Evolutionary conservation across 2,797 vertebrate species (phyloP).

Genomic region (Lithobates pipiens): DNA sequence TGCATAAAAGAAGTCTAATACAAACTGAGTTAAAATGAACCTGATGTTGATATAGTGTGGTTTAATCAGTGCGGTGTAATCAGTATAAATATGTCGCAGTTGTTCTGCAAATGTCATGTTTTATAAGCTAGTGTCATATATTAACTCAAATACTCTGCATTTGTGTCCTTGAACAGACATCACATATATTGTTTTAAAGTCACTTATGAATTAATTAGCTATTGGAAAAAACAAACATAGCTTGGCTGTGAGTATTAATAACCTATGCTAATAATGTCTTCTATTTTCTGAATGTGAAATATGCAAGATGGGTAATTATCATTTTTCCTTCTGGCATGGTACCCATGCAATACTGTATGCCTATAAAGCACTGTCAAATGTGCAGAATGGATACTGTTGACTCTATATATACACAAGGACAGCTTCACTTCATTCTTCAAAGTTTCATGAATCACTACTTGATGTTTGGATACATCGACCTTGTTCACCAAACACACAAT

Average conservation of each 20-base stretch:
- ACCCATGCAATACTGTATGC: neutral
- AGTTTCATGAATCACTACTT: neutral
- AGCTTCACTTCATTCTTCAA: neutral
- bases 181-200: neutral
- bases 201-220: conserved; percentile 10
- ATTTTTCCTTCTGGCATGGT: neutral
- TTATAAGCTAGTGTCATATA: conserved; percentile 25
- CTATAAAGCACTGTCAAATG: neutral
- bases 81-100: conserved; percentile 21
- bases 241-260: neutral
- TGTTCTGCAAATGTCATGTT: conserved; percentile 31
- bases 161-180: conserved; percentile 13
- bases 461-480: neutral
- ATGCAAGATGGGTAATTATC: neutral
- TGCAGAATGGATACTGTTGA: no score
- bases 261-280: neutral
- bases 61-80: conserved; percentile 15
- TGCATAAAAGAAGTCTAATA: conserved; percentile 23
- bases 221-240: neutral
- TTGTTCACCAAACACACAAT: neutral
- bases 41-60: conserved; percentile 31
- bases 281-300: neutral
- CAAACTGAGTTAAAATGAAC: conserved; percentile 16
- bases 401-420: no score
- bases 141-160: neutral